Conservation (phyloP, 2,113 vertebrate species). For the Pelmatolapia mariae region DNA sequence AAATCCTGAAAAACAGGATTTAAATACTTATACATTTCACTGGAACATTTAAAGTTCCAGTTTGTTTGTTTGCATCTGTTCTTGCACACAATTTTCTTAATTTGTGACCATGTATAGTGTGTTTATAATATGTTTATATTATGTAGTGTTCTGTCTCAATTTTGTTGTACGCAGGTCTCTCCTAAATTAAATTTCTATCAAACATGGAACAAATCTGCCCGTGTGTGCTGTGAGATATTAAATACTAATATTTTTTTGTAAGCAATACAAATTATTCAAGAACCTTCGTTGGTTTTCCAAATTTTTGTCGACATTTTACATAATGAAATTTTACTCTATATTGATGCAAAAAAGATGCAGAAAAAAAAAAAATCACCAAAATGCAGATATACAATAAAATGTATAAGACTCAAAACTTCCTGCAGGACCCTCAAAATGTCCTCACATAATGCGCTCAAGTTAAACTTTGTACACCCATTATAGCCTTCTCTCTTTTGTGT, state of each 20-base stretch:
- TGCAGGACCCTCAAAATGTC: not conserved
- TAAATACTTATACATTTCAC: not conserved
- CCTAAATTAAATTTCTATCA: not conserved
- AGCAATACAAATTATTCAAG: not conserved
- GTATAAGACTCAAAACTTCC: not conserved
- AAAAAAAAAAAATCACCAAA: not conserved
- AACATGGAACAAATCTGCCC: not conserved
- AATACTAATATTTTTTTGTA: not conserved
- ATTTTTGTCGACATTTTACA: not conserved
- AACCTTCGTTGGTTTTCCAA: not conserved
- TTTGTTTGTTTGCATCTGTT: not conserved
- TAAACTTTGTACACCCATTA: not conserved
- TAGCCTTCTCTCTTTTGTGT: not conserved
- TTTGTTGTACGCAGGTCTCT: not conserved
- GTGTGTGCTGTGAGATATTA: not conserved
- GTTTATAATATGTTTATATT: not conserved
- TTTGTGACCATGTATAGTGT: not conserved
- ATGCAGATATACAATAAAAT: not conserved
- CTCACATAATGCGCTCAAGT: not conserved
- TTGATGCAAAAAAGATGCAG: not conserved
- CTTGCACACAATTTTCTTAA: not conserved
- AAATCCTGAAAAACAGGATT: not conserved
- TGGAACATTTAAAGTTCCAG: not conserved
- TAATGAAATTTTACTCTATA: not conserved
- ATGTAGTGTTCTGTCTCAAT: not conserved